A percentile compares a stretch with the other conserved stretches of the same genome.
Conservation (phyloP, 64 coral and sea anemone genomes). For the Actinia tenebrosa region DNA sequence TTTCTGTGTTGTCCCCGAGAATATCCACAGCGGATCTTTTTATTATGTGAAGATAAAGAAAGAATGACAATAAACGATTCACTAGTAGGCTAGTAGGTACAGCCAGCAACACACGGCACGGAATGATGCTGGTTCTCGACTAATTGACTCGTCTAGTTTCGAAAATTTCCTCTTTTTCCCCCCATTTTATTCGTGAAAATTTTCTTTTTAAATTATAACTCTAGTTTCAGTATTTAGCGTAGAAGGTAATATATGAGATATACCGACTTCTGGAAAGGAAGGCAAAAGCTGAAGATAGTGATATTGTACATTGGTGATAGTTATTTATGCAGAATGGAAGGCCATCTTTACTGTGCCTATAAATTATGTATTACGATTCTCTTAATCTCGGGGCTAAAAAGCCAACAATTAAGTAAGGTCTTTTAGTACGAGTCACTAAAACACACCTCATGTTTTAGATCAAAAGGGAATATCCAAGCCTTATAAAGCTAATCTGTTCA, state of each 20-base stretch:
- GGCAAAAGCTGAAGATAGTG: neutral
- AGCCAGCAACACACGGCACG: neutral
- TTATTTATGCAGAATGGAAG: neutral
- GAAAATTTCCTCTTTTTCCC: neutral
- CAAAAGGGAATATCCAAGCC: neutral
- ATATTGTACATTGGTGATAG: neutral
- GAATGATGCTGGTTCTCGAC: neutral
- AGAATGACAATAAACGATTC: neutral
- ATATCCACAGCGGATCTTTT: neutral
- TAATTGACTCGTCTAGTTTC: neutral
- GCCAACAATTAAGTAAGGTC: neutral
- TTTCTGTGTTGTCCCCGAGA: neutral
- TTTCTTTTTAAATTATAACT: neutral
- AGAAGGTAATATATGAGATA: neutral
- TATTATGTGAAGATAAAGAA: constrained; percentile 10
- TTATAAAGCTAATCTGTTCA: neutral
- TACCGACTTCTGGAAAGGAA: neutral
- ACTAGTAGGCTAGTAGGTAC: neutral
- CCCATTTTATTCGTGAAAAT: neutral
- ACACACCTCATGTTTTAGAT: neutral
- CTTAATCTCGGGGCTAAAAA: neutral
- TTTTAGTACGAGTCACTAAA: neutral
- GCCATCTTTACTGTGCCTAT: neutral
- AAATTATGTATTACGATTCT: neutral
- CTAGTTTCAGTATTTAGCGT: neutral